These are phyloP conservation scores for silkworm (Bombyx mori) DNA, from an alignment of 1,140 invertebrate species.

Conservation along the genomic window ASM3026992v2 NC_085125.1:446501-447000, in stretches of 20 bases:
- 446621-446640: slow-evolving; percentile 56
- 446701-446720: slow-evolving; percentile 58
- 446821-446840: slow-evolving; percentile 78
- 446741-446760: slow-evolving; percentile 63
- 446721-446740: slow-evolving; percentile 69
- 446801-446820: slow-evolving; percentile 49
- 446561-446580: slow-evolving; percentile 71
- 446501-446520: slow-evolving; percentile 76
- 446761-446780: slow-evolving; percentile 64
- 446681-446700: slow-evolving; percentile 60
- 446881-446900: slow-evolving; percentile 34
- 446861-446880: slow-evolving; percentile 46
- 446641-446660: slow-evolving; percentile 52
- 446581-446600: slow-evolving; percentile 58
- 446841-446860: slow-evolving; percentile 74
- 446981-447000: slow-evolving; percentile 71
- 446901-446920: slow-evolving; percentile 51
- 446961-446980: slow-evolving; percentile 72
- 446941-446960: slow-evolving; percentile 69
- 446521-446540: slow-evolving; percentile 78
- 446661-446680: slow-evolving; percentile 62
- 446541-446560: slow-evolving; percentile 79
- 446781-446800: slow-evolving; percentile 55
- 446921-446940: slow-evolving; percentile 44
- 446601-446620: slow-evolving; percentile 57